Evolutionary conservation across 2,888 invertebrate genomes (phyloP).

Genomic region (Drosophila ochracea): DNA sequence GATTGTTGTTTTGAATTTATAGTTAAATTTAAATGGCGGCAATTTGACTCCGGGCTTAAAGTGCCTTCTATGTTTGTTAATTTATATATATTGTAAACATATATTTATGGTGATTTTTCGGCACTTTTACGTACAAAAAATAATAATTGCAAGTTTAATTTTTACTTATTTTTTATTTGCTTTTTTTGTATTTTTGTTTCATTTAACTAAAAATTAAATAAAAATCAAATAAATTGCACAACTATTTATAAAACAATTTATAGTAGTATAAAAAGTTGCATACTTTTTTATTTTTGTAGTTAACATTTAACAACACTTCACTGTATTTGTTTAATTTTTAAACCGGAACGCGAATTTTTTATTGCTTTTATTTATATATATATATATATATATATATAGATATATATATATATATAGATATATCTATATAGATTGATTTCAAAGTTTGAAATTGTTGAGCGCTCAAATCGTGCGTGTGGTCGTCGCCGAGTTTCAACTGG

Average conservation of each 20-base stretch:
- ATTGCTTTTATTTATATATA: not conserved
- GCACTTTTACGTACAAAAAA: not conserved
- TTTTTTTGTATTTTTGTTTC: not conserved
- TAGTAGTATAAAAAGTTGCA: not conserved
- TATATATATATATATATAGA: not conserved
- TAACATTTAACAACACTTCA: not conserved
- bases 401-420: not conserved
- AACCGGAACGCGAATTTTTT: not conserved
- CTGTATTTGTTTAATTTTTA: not conserved
- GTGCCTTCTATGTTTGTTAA: not conserved
- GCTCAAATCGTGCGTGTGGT: slow-evolving; percentile 57
- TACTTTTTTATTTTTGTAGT: not conserved
- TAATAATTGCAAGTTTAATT: not conserved
- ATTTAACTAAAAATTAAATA: not conserved
- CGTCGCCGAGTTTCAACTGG: slow-evolving; percentile 50
- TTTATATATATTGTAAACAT: not conserved
- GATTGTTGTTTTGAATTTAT: not conserved
- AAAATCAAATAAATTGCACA: not conserved
- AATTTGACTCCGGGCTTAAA: not conserved
- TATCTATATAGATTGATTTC: not conserved
- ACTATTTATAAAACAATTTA: not conserved
- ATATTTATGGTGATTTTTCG: not conserved
- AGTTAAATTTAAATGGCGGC: not conserved
- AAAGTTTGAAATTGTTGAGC: slow-evolving; percentile 3
- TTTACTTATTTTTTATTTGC: not conserved